Percentiles rank a stretch among this genome's conserved stretches.
Conservation (phyloP, 2,113 vertebrate genomes). For the Picathartes gymnocephalus region DNA sequence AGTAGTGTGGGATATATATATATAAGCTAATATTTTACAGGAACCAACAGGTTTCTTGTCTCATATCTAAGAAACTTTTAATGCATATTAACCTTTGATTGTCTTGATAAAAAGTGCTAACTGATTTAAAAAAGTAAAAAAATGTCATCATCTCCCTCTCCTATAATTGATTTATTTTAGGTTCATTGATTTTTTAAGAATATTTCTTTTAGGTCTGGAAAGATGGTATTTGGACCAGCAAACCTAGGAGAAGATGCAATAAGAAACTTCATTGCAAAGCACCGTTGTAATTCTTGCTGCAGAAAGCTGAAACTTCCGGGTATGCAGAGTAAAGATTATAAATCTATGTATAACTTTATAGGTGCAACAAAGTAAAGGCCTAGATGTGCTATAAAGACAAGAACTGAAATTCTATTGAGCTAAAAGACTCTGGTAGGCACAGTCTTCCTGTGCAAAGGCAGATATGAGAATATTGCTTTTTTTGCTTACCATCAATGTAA, state of each 20-base stretch:
- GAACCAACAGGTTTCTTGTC: not conserved
- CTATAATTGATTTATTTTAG: not conserved
- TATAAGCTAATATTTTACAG: not conserved
- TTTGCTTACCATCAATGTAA: not conserved
- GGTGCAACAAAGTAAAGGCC: conserved; percentile 5
- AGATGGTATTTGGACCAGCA: conserved; percentile 91
- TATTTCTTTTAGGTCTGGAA: conserved; percentile 75
- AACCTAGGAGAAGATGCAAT: conserved; percentile 89
- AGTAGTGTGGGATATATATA: no score
- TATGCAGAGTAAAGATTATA: conserved; percentile 60
- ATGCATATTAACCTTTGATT: not conserved
- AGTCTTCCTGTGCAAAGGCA: not conserved
- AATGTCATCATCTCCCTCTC: not conserved
- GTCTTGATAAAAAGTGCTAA: not conserved
- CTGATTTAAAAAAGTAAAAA: not conserved
- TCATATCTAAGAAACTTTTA: not conserved
- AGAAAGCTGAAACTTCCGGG: conserved; percentile 84
- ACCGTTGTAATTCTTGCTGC: conserved; percentile 89
- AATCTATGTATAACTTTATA: not conserved
- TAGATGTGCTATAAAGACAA: conserved; percentile 4
- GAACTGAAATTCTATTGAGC: conserved; percentile 23
- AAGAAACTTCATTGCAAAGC: conserved; percentile 86
- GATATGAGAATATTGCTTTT: not conserved
- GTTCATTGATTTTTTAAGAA: conserved; percentile 32
- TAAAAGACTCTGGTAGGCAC: not conserved